A percentile compares a stretch with the other conserved stretches of the same genome.
Evolutionary conservation across 2,113 vertebrate species (phyloP).

Genomic region (Etheostoma cragini): DNA sequence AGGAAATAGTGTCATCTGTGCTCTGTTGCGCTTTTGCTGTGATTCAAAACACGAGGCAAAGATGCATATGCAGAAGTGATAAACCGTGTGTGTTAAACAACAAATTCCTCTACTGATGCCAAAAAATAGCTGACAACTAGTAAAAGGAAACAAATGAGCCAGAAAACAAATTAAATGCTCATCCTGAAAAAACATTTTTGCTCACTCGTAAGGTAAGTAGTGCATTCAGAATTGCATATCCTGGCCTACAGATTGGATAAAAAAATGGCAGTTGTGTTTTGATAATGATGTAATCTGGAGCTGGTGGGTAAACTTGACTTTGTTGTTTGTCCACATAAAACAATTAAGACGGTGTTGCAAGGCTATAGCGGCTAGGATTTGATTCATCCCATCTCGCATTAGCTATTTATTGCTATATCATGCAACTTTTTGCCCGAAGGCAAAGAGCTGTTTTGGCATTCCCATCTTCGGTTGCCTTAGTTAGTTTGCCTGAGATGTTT

Average conservation of each 20-base stretch:
- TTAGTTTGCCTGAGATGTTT: background rate
- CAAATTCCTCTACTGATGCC: conserved; percentile 53
- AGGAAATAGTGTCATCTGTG: conserved; percentile 57
- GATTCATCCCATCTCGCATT: conserved; percentile 35
- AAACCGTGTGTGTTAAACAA: conserved; percentile 56
- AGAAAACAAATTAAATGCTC: conserved; percentile 62
- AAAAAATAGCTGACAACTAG: conserved; percentile 60
- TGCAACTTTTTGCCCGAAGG: conserved; percentile 27
- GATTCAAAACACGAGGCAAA: conserved; percentile 40
- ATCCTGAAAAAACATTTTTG: conserved; percentile 38
- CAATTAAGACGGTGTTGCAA: conserved; percentile 35
- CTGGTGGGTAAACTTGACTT: conserved; percentile 37
- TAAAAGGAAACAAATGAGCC: conserved; percentile 65
- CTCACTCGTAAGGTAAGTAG: background rate
- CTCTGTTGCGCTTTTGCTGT: conserved; percentile 46
- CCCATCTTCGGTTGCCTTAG: background rate
- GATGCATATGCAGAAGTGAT: conserved; percentile 53
- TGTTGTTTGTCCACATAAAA: conserved; percentile 21
- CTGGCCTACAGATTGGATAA: background rate
- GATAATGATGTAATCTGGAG: background rate
- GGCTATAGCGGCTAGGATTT: conserved; percentile 24
- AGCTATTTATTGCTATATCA: conserved; percentile 42
- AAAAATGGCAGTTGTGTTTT: background rate
- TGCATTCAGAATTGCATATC: conserved; percentile 6
- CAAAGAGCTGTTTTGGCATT: background rate